Conservation (phyloP, 2,113 vertebrate species). For the Tetrao urogallus region DNA sequence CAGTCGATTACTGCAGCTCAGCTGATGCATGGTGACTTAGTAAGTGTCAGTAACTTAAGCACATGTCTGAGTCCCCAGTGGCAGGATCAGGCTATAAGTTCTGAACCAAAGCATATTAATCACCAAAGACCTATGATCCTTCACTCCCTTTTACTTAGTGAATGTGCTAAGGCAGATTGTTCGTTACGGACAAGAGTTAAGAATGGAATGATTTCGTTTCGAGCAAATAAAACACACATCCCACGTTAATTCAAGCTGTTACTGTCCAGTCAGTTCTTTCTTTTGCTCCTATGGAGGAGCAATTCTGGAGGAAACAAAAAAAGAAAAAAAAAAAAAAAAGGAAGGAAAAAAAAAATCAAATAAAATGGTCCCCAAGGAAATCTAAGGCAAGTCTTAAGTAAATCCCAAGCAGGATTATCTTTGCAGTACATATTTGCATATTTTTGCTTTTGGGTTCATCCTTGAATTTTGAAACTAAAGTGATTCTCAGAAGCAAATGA, state of each 20-base stretch:
- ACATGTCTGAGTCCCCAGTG: constrained; percentile 48
- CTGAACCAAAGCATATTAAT: constrained; percentile 65
- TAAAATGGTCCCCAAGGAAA: constrained; percentile 20
- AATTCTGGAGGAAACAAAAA: neutral
- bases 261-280: neutral
- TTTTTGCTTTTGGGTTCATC: neutral
- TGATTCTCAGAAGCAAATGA: constrained; percentile 25
- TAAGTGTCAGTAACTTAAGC: constrained; percentile 52
- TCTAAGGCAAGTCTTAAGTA: constrained; percentile 35
- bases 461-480: constrained; percentile 19
- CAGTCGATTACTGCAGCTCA: constrained; percentile 55
- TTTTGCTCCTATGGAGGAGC: neutral
- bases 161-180: neutral
- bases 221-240: constrained; percentile 17
- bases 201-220: neutral
- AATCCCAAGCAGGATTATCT: constrained; percentile 28
- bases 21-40: constrained; percentile 47
- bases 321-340: neutral
- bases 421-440: neutral
- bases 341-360: neutral
- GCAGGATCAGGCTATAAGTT: constrained; percentile 51
- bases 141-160: neutral
- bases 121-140: constrained; percentile 33
- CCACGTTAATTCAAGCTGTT: neutral
- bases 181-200: neutral